Evolutionary conservation across 2,113 vertebrate genomes (phyloP).

Genomic region (Tychaedon coryphoeus): DNA sequence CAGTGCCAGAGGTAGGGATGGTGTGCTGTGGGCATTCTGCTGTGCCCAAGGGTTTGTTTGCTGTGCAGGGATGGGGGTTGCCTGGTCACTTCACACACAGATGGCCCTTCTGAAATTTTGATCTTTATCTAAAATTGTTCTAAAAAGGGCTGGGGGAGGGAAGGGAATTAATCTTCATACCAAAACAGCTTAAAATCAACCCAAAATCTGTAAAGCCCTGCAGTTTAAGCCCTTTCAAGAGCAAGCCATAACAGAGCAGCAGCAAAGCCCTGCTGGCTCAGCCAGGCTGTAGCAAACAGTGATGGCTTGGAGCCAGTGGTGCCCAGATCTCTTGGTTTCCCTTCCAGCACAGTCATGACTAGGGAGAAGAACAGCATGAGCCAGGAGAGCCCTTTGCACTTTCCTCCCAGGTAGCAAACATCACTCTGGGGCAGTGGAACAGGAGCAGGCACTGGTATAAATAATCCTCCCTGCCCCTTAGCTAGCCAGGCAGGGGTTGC

Average conservation of each 20-base stretch:
- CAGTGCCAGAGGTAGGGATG: not conserved
- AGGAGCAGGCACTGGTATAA: not conserved
- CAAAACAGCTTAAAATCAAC: not conserved
- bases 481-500: not conserved
- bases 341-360: not conserved
- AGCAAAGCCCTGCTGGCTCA: rapidly evolving
- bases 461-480: not conserved
- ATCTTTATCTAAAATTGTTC: not conserved
- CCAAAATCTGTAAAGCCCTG: conserved; percentile 11
- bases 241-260: not conserved
- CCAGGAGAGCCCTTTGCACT: not conserved
- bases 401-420: not conserved
- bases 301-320: rapidly evolving
- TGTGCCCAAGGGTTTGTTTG: rapidly evolving
- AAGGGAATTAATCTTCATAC: conserved; percentile 9
- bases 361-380: not conserved
- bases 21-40: not conserved
- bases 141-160: not conserved
- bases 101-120: not conserved
- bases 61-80: rapidly evolving
- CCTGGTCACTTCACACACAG: rapidly evolving
- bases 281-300: not conserved
- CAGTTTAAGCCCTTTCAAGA: not conserved
- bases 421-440: not conserved
- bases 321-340: not conserved